These are phyloP conservation scores for Ridgeia piscesae DNA, from an alignment of 1,140 invertebrate species.

Conservation along the genomic window DNA sequence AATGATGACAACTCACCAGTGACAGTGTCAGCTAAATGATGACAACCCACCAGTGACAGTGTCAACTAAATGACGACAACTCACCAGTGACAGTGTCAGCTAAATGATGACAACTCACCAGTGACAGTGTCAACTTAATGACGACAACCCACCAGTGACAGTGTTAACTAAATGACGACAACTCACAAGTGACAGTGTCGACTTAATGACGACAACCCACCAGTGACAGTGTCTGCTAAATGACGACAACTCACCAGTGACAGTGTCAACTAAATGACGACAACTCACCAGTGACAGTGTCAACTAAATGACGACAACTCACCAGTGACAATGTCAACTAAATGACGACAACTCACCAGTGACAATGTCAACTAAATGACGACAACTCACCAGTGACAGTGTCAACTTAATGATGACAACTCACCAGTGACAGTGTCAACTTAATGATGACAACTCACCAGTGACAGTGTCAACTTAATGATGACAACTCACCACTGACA, in stretches of 20 bases:
- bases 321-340: conserved; percentile 32
- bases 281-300: conserved; percentile 29
- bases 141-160: too few relatives aligned
- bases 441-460: too few relatives aligned
- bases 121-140: too few relatives aligned
- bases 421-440: too few relatives aligned
- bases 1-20: neutral
- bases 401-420: too few relatives aligned
- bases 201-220: conserved; percentile 17
- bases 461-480: conserved; percentile 27
- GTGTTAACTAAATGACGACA: too few relatives aligned
- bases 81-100: neutral
- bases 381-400: neutral
- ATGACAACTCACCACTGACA: too few relatives aligned
- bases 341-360: conserved; percentile 10
- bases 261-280: neutral
- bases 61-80: too few relatives aligned
- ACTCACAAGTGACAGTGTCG: conserved; percentile 29
- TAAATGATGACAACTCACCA: too few relatives aligned
- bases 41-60: neutral
- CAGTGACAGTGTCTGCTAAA: too few relatives aligned
- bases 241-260: conserved; percentile 8
- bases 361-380: too few relatives aligned
- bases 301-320: neutral
- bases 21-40: conserved; percentile 21